A percentile compares a stretch with the other conserved stretches of the same genome.
These are phyloP conservation scores for Neopelma chrysocephalum DNA, from an alignment of 2,797 vertebrate genomes.

Conservation along the genomic window DNA sequence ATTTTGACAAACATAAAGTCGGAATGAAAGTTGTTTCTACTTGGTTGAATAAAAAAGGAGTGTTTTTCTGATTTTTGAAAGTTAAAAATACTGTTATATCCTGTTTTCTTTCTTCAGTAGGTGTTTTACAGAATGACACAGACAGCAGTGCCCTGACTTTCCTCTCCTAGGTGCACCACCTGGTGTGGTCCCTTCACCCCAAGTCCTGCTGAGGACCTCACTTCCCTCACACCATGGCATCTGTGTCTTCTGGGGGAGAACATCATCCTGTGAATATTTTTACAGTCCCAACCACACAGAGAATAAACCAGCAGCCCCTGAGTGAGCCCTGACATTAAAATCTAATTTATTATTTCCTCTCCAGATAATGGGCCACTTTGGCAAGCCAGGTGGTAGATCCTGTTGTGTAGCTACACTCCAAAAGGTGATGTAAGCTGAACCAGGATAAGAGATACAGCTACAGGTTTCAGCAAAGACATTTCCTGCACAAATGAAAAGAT, in stretches of 20 bases:
- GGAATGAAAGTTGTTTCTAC: background rate
- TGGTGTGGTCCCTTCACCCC: background rate
- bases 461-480: conserved; percentile 2
- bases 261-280: background rate
- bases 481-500: conserved; percentile 14
- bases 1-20: background rate
- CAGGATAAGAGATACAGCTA: background rate
- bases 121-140: background rate
- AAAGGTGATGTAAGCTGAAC: background rate
- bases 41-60: accelerated
- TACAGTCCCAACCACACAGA: background rate
- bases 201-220: background rate
- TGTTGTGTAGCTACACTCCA: background rate
- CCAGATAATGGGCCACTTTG: background rate
- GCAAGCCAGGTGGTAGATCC: background rate
- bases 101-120: background rate
- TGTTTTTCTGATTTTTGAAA: background rate
- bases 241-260: background rate
- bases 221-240: background rate
- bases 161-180: background rate
- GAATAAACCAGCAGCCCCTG: background rate
- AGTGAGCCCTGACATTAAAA: conserved; percentile 3
- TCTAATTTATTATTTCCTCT: conserved; percentile 10
- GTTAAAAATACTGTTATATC: background rate
- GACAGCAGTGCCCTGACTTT: background rate